These are phyloP conservation scores for Abramis brama DNA, from an alignment of 2,113 vertebrate species.

Conservation along the genomic window DNA sequence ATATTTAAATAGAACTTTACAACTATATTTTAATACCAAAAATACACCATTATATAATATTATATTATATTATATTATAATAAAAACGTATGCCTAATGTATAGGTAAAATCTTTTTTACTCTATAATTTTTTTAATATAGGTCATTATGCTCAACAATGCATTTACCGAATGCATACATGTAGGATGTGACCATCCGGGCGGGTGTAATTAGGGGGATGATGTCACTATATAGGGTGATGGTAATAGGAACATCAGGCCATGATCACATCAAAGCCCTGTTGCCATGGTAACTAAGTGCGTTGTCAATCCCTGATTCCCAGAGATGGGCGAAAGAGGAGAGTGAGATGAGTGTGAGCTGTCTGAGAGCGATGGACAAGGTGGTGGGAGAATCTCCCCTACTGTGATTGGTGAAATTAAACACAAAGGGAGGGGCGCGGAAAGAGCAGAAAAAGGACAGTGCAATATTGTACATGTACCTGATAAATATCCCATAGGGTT, in stretches of 20 bases:
- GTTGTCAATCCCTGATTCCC: constrained; percentile 67
- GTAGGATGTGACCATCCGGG: constrained; percentile 17
- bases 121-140: not conserved
- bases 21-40: too few species aligned
- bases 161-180: not conserved
- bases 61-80: not conserved
- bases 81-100: not conserved
- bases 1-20: too few species aligned
- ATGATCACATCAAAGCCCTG: constrained; percentile 76
- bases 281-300: constrained; percentile 79
- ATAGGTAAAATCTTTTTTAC: not conserved
- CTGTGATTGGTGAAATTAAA: constrained; percentile 23
- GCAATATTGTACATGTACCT: not conserved
- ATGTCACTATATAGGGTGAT: constrained; percentile 73
- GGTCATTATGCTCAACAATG: not conserved
- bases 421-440: constrained; percentile 30
- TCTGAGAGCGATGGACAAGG: constrained; percentile 26
- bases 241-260: constrained; percentile 74
- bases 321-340: constrained; percentile 34
- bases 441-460: constrained; percentile 7
- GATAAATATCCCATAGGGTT: not conserved
- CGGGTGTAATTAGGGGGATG: constrained; percentile 69
- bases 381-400: not conserved
- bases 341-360: constrained; percentile 16
- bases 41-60: not conserved